These are phyloP conservation scores for Capitella teleta DNA, from an alignment of 1,140 invertebrate species.

Conservation along the genomic window DNA sequence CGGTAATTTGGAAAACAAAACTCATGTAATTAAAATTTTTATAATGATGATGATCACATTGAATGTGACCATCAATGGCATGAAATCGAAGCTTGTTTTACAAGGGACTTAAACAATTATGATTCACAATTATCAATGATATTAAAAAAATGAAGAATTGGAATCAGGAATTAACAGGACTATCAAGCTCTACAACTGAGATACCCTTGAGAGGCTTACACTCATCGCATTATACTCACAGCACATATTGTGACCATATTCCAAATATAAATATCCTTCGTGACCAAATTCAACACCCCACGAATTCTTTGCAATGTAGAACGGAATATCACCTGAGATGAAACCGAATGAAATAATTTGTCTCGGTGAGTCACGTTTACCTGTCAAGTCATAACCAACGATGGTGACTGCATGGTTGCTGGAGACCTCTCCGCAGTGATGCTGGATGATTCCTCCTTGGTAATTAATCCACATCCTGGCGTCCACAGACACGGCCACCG, in stretches of 20 bases:
- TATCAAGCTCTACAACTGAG: no score
- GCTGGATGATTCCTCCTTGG: constrained; percentile 71
- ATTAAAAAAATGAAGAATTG: no score
- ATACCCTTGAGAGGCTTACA: no score
- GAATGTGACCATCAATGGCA: no score
- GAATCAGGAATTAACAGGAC: no score
- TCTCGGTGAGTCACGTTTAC: constrained; percentile 13
- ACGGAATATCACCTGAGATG: constrained; percentile 45
- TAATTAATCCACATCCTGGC: constrained; percentile 79
- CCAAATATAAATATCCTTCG: constrained; percentile 65
- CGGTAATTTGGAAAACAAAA: no score
- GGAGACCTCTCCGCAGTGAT: constrained; percentile 56
- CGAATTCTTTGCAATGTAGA: constrained; percentile 76
- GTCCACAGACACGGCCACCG: constrained; percentile 68
- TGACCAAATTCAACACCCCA: constrained; percentile 69
- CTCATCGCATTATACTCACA: constrained; percentile 49
- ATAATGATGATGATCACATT: no score
- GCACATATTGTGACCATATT: constrained; percentile 66
- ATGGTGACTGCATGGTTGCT: constrained; percentile 72
- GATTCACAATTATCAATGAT: no score
- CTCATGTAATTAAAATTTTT: no score
- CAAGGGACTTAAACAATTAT: no score
- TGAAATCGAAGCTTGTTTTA: no score
- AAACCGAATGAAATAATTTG: neutral
- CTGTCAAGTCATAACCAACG: constrained; percentile 67